Percentiles rank a stretch among this genome's conserved stretches.
phyloP scores from a whole-genome alignment of 2,113 vertebrate genomes.

The Bagarius yarrelli region DNA sequence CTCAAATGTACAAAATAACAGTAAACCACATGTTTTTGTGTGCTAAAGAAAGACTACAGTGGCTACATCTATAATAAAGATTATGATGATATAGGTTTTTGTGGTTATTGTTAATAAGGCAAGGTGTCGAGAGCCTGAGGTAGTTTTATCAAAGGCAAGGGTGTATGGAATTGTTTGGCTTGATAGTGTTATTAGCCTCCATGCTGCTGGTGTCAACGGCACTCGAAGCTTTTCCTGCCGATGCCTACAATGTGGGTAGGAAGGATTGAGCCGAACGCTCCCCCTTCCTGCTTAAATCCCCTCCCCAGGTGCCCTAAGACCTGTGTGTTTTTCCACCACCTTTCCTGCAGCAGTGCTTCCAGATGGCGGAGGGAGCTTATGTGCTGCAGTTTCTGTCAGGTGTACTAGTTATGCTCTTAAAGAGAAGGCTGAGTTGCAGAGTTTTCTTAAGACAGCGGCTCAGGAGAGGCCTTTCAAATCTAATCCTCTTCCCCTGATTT shows the following conservation, averaged over 20 bases:
- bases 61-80: slow-evolving; percentile 60
- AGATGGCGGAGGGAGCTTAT: slow-evolving; percentile 40
- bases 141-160: slow-evolving; percentile 70
- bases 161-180: slow-evolving; percentile 61
- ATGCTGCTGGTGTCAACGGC: slow-evolving; percentile 67
- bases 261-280: slow-evolving; percentile 58
- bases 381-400: slow-evolving; percentile 54
- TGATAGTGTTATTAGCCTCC: slow-evolving; percentile 77
- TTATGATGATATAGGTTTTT: slow-evolving; percentile 80
- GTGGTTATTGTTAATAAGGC: slow-evolving; percentile 78
- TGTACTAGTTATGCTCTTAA: slow-evolving; percentile 57
- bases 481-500: slow-evolving; percentile 68
- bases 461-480: slow-evolving; percentile 72
- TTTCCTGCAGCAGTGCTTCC: slow-evolving; percentile 37
- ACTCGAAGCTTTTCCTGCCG: slow-evolving; percentile 69
- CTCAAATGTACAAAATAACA: neutral
- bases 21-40: slow-evolving; percentile 60
- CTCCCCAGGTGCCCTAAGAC: slow-evolving; percentile 69
- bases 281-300: slow-evolving; percentile 71
- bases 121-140: slow-evolving; percentile 72
- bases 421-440: slow-evolving; percentile 40
- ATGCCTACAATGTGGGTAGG: slow-evolving; percentile 61
- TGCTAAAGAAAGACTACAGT: slow-evolving; percentile 61
- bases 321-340: slow-evolving; percentile 28
- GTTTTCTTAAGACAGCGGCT: slow-evolving; percentile 58